A percentile compares a stretch with the other conserved stretches of the same genome.
phyloP scores from a whole-genome alignment of 2,888 invertebrate species.

The Sinotaia quadrata region DNA sequence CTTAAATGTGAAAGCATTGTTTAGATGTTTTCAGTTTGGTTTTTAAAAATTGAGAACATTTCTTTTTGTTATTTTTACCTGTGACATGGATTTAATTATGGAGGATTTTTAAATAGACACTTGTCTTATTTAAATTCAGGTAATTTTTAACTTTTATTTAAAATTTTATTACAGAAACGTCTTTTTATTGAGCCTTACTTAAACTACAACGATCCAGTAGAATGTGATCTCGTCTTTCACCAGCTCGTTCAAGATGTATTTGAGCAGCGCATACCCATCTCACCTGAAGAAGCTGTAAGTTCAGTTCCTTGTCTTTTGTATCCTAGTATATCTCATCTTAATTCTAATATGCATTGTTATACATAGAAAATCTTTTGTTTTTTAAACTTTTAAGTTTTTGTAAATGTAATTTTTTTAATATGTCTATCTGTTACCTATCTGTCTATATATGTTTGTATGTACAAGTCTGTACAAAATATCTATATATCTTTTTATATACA shows the following conservation, averaged over 20 bases:
- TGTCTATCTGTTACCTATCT: no score
- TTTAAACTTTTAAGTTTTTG: no score
- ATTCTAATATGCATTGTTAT: no score
- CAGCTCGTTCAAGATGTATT: slow-evolving; percentile 92
- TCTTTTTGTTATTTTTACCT: background rate
- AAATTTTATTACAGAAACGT: slow-evolving; percentile 78
- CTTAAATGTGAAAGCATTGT: background rate
- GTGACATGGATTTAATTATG: background rate
- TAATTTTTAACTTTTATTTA: slow-evolving; percentile 4
- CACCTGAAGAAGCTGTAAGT: slow-evolving; percentile 93
- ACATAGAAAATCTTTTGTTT: no score
- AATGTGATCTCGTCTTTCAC: slow-evolving; percentile 93
- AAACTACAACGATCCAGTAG: slow-evolving; percentile 87
- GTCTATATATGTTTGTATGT: no score
- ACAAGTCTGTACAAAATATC: no score
- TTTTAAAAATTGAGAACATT: background rate
- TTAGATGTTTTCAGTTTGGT: background rate
- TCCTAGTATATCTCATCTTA: background rate
- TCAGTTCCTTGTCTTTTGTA: background rate
- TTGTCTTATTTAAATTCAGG: background rate
- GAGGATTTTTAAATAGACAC: background rate
- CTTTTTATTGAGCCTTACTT: slow-evolving; percentile 85
- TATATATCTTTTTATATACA: no score
- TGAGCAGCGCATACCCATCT: slow-evolving; percentile 91
- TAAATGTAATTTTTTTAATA: no score